phyloP scores from a whole-genome alignment of 2,888 invertebrate species.

The Sphaerophoria rueppellii region DNA sequence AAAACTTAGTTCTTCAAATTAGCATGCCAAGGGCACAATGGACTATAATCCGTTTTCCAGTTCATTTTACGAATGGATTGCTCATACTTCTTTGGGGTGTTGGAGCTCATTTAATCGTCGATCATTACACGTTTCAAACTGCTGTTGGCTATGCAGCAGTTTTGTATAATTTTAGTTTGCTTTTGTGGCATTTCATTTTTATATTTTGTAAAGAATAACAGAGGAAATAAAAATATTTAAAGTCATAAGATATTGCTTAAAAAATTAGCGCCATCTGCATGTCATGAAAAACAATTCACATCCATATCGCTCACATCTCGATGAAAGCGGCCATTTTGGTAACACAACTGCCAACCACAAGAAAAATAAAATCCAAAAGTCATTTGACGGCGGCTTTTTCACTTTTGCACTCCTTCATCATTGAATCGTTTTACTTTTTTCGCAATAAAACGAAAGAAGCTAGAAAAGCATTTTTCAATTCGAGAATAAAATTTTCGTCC shows the following conservation, averaged over 20 bases:
- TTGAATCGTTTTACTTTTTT: conserved; percentile 33
- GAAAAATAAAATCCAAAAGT: conserved; percentile 46
- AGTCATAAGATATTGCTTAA: not conserved
- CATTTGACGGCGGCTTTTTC: conserved; percentile 71
- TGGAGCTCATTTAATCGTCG: conserved; percentile 80
- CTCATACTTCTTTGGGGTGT: conserved; percentile 80
- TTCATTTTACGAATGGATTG: conserved; percentile 80
- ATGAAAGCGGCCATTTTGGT: not conserved
- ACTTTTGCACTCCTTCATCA: conserved; percentile 36
- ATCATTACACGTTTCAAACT: conserved; percentile 80
- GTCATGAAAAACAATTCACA: not conserved
- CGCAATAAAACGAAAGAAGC: conserved; percentile 45
- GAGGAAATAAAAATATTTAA: conserved; percentile 8
- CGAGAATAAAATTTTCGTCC: not conserved
- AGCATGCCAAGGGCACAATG: conserved; percentile 81
- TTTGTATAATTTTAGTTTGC: conserved; percentile 78
- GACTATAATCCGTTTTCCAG: conserved; percentile 79
- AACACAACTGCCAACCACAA: conserved; percentile 40
- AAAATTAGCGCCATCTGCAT: conserved; percentile 17
- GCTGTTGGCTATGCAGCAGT: conserved; percentile 79
- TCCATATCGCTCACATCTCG: conserved; percentile 37
- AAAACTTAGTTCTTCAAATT: conserved; percentile 80
- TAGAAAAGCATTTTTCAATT: conserved; percentile 19
- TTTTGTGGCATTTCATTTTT: conserved; percentile 80
- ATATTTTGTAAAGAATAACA: conserved; percentile 77